phyloP scores from a whole-genome alignment of 2,113 vertebrate genomes.

The Malurus cyaneus region DNA sequence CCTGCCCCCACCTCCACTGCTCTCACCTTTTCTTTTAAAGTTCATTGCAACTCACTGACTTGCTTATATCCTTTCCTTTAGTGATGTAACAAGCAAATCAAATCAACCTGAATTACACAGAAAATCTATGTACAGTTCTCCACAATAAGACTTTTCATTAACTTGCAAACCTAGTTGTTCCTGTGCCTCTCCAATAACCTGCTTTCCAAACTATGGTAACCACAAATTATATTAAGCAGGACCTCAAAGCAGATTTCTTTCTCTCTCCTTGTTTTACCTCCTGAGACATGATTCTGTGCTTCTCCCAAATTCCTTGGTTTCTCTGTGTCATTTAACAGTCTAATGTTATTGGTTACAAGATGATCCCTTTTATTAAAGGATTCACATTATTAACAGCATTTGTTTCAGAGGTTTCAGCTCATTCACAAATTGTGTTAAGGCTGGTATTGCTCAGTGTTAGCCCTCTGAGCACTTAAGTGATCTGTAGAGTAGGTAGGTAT shows the following conservation, averaged over 20 bases:
- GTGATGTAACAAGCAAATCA: not conserved
- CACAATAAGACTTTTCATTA: not conserved
- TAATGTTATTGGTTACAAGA: no score
- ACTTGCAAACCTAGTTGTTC: not conserved
- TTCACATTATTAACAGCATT: no score
- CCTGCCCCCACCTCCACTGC: not conserved
- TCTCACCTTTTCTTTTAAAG: not conserved
- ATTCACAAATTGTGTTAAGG: no score
- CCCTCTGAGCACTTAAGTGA: no score
- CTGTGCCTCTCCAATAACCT: not conserved
- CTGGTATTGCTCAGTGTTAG: no score
- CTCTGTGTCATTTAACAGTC: no score
- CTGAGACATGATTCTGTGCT: conserved; percentile 90
- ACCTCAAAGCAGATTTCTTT: not conserved
- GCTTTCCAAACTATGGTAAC: not conserved
- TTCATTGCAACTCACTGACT: not conserved
- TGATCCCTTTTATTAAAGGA: no score
- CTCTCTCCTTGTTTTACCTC: conserved; percentile 75
- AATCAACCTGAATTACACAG: not conserved
- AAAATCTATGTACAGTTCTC: not conserved
- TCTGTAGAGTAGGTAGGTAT: conserved; percentile 61
- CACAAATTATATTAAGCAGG: not conserved
- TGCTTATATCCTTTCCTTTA: not conserved
- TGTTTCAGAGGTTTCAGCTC: no score
- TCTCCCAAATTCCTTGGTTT: conserved; percentile 63